Conservation (phyloP, 2,113 vertebrate species). For the Chloroceryle aenea region DNA sequence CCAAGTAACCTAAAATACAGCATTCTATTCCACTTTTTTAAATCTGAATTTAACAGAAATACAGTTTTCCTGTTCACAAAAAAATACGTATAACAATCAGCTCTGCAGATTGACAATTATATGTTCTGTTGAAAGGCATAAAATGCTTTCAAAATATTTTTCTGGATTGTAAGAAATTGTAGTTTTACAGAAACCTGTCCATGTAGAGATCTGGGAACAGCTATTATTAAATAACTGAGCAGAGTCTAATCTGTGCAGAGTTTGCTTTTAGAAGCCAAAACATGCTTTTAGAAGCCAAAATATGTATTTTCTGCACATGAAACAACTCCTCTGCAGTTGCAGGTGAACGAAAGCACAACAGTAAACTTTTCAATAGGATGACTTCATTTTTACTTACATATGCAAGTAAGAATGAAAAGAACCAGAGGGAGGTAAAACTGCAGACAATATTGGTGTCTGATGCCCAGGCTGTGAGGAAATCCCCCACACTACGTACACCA, state of each 20-base stretch:
- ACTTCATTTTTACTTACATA: neutral
- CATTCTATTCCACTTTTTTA: neutral
- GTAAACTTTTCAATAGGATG: neutral
- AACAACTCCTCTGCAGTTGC: neutral
- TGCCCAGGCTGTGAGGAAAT: neutral
- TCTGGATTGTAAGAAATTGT: neutral
- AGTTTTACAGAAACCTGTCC: neutral
- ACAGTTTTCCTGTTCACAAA: neutral
- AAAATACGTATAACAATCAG: neutral
- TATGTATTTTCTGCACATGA: neutral
- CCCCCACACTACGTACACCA: too few species aligned
- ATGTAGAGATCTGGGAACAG: neutral
- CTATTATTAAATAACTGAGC: neutral
- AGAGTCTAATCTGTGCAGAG: neutral
- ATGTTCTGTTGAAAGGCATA: neutral
- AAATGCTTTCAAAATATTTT: neutral
- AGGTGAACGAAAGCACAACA: neutral
- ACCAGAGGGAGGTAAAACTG: neutral
- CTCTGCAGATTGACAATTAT: neutral
- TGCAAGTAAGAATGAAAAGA: neutral
- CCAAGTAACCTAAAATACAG: neutral
- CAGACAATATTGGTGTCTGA: fast-evolving
- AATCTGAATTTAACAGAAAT: neutral
- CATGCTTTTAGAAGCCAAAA: neutral
- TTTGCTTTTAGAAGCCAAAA: neutral